Conservation (phyloP, 2,888 invertebrate genomes). For the Sinohyriopsis cumingii region DNA sequence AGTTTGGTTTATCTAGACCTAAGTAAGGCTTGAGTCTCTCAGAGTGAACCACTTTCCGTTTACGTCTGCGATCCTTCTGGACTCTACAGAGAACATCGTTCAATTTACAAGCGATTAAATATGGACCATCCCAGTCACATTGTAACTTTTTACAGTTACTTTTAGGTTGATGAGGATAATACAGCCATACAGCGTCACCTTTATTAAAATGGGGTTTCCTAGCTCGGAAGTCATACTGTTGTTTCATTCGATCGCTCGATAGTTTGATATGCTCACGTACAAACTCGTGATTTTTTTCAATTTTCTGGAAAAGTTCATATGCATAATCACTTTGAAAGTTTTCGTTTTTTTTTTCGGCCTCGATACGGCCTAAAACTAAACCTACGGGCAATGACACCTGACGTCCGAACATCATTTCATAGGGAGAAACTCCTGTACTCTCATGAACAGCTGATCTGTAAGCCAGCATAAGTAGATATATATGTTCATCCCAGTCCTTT, state of each 20-base stretch:
- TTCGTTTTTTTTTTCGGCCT: not conserved
- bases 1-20: too few relatives aligned
- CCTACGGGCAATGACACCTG: slow-evolving; percentile 22
- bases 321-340: slow-evolving; percentile 22
- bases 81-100: slow-evolving; percentile 13
- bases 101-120: slow-evolving; percentile 9
- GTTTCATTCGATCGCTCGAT: slow-evolving; percentile 14
- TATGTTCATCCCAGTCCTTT: slow-evolving; percentile 26
- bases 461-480: slow-evolving; percentile 26
- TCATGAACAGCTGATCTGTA: slow-evolving; percentile 21
- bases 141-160: slow-evolving; percentile 9
- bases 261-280: slow-evolving; percentile 29
- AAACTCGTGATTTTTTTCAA: slow-evolving; percentile 81
- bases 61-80: not conserved
- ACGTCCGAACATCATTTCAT: slow-evolving; percentile 17
- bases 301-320: slow-evolving; percentile 74
- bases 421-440: slow-evolving; percentile 18
- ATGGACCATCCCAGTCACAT: slow-evolving; percentile 27
- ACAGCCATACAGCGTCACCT: slow-evolving; percentile 22
- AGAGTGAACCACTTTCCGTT: too few relatives aligned
- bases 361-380: slow-evolving; percentile 16
- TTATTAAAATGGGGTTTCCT: slow-evolving; percentile 9
- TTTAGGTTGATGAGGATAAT: slow-evolving; percentile 21
- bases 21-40: too few relatives aligned
- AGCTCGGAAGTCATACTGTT: slow-evolving; percentile 15